Conservation (phyloP, 2,888 invertebrate species). For the Panorpa germanica region DNA sequence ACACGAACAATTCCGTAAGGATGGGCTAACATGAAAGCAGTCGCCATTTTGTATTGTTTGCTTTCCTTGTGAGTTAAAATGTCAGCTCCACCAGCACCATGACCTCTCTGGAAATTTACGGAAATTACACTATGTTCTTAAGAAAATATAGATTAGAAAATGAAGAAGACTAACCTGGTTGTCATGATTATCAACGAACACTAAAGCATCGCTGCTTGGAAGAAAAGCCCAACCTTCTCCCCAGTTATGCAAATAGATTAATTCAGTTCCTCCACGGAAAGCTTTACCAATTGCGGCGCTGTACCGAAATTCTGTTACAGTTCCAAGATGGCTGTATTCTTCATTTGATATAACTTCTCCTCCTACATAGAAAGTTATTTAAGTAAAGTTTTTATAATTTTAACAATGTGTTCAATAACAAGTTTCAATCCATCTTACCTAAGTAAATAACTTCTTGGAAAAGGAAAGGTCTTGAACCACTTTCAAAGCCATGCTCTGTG, state of each 20-base stretch:
- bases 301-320: constrained; percentile 60
- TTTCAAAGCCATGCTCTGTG: constrained; percentile 39
- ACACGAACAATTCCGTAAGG: constrained; percentile 60
- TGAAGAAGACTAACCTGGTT: no score
- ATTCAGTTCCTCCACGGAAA: constrained; percentile 35
- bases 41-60: constrained; percentile 56
- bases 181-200: constrained; percentile 84
- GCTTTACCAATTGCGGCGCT: constrained; percentile 26
- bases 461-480: constrained; percentile 43
- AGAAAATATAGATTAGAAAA: no score
- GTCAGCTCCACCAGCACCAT: constrained; percentile 35
- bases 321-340: constrained; percentile 33
- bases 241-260: constrained; percentile 44
- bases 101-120: no score
- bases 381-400: no score
- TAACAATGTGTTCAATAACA: no score
- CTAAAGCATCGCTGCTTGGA: constrained; percentile 36
- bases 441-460: constrained; percentile 63
- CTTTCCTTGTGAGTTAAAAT: constrained; percentile 50
- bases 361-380: no score
- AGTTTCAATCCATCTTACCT: no score
- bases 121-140: no score
- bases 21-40: constrained; percentile 74
- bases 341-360: constrained; percentile 26
- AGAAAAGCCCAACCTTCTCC: constrained; percentile 48